These are phyloP conservation scores for Psephotus haematonotus DNA, from an alignment of 2,113 vertebrate genomes.

Conservation along the genomic window DNA sequence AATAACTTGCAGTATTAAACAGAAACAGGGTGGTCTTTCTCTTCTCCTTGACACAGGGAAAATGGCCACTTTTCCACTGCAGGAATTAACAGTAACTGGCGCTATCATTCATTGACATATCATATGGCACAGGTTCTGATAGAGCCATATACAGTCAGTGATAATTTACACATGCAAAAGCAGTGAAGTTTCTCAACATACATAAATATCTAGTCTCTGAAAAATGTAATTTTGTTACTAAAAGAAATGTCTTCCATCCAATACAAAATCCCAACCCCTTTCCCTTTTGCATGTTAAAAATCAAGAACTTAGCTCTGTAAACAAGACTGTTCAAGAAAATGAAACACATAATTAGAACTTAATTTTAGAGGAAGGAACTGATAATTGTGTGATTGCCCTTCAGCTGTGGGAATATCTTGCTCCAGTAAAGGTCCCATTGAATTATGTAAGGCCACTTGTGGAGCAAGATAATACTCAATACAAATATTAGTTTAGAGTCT, in stretches of 20 bases:
- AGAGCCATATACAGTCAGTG: background rate
- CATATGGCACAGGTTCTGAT: background rate
- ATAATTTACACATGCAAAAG: background rate
- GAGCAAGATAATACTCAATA: background rate
- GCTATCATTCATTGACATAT: background rate
- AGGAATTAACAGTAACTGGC: background rate
- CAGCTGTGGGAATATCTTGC: constrained; percentile 18
- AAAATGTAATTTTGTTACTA: background rate
- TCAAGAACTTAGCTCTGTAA: constrained; percentile 8
- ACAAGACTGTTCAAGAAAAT: constrained; percentile 4
- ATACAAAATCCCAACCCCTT: background rate
- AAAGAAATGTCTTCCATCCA: background rate
- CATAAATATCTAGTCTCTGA: background rate
- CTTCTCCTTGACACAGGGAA: background rate
- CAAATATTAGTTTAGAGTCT: background rate
- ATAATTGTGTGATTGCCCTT: constrained; percentile 39
- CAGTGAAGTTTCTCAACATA: background rate
- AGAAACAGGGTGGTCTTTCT: background rate
- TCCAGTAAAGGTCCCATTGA: background rate
- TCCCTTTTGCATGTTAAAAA: background rate
- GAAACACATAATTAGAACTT: constrained; percentile 40
- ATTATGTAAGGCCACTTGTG: background rate
- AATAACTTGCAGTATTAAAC: background rate
- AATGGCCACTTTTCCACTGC: background rate
- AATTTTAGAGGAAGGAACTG: constrained; percentile 47